Evolutionary conservation across 1,140 invertebrate genomes (phyloP).

Genomic region (Antheraea mylitta): DNA sequence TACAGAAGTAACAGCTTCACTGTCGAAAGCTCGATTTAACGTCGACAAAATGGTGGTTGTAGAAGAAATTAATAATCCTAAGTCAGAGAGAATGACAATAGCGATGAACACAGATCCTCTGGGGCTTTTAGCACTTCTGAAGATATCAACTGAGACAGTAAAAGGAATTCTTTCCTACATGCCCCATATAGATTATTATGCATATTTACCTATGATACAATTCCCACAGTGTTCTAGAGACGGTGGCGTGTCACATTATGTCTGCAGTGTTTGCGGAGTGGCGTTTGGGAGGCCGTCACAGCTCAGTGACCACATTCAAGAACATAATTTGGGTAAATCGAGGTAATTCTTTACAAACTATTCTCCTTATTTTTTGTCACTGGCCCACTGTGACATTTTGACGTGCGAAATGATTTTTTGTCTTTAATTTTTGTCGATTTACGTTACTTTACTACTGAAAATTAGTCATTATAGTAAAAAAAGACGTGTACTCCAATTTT

Average conservation of each 20-base stretch:
- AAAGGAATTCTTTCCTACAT: conserved; percentile 47
- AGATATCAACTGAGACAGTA: conserved; percentile 49
- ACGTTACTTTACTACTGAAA: neutral
- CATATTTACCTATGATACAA: conserved; percentile 41
- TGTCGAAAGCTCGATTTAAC: conserved; percentile 27
- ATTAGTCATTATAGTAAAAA: neutral
- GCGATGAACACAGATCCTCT: conserved; percentile 63
- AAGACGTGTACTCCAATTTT: neutral
- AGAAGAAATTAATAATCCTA: conserved; percentile 21
- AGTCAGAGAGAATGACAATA: conserved; percentile 34
- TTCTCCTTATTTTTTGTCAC: conserved; percentile 1
- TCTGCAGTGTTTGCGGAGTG: conserved; percentile 58
- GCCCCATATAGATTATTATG: conserved; percentile 42
- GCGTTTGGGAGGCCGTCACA: conserved; percentile 47
- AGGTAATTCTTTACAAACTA: conserved; percentile 37
- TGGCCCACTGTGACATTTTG: neutral
- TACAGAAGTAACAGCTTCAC: conserved; percentile 49
- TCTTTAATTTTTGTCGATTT: neutral
- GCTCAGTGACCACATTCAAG: conserved; percentile 52
- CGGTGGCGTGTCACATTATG: conserved; percentile 28
- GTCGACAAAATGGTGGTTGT: conserved; percentile 15
- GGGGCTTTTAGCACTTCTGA: conserved; percentile 45
- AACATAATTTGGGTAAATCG: conserved; percentile 43
- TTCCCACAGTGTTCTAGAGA: conserved; percentile 21
- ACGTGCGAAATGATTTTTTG: conserved; percentile 4